Evolutionary conservation across 2,113 vertebrate species (phyloP).

Genomic region (Oncorhynchus clarkii): DNA sequence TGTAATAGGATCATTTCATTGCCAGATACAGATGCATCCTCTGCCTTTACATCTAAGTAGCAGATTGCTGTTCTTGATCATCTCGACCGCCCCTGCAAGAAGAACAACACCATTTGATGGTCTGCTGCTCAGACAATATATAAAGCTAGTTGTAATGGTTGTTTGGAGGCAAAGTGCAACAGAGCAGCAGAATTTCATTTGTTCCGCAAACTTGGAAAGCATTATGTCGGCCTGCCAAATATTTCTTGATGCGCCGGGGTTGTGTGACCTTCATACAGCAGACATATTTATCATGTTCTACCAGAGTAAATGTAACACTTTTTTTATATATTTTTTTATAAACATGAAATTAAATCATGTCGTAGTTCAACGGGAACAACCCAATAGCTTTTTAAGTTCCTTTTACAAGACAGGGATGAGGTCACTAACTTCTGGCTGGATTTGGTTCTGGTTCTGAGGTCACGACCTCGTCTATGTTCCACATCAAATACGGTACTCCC

Average conservation of each 20-base stretch:
- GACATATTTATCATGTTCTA: conserved; percentile 88
- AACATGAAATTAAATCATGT: conserved; percentile 63
- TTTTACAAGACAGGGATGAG: conserved; percentile 50
- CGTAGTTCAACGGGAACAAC: conserved; percentile 50
- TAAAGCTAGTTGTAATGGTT: conserved; percentile 87
- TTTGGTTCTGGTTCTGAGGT: no score
- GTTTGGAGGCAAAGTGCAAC: conserved; percentile 87
- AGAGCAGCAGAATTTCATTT: conserved; percentile 89
- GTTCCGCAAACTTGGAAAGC: conserved; percentile 89
- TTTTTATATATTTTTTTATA: conserved; percentile 50
- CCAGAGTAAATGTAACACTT: conserved; percentile 77
- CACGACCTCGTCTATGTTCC: no score
- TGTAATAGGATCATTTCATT: conserved; percentile 87
- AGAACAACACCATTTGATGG: conserved; percentile 86
- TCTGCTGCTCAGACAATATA: conserved; percentile 88
- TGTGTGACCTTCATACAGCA: conserved; percentile 88
- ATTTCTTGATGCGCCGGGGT: conserved; percentile 81
- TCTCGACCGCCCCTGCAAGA: conserved; percentile 73
- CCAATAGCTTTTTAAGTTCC: conserved; percentile 61
- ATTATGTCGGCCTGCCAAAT: conserved; percentile 86
- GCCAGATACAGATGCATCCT: conserved; percentile 85
- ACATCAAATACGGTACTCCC: no score
- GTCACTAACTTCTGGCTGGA: background rate
- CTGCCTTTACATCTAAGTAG: conserved; percentile 81
- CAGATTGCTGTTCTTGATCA: conserved; percentile 86